Base-by-base conservation (phyloP, 2,888 invertebrate genomes). In the Campoletis raptor region DNA sequence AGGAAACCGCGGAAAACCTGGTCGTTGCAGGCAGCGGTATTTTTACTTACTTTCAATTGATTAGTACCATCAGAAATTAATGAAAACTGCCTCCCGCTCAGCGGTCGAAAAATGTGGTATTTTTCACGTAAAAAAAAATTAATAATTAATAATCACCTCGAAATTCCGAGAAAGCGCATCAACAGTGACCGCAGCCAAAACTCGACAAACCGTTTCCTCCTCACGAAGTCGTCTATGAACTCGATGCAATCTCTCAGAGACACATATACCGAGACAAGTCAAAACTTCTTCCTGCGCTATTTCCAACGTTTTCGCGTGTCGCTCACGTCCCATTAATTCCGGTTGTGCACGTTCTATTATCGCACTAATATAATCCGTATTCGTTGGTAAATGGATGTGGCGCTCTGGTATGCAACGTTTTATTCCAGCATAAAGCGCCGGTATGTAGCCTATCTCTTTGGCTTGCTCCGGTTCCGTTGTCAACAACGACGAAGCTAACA, bases 281-380 rank as follows among this genome's bases (percentile, higher is more conserved):
- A 99, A 95, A 82, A 99, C 98, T 95, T 99, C 99, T 95, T 99
- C 98, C 95, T 99, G 99, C 90, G 99, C 99, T 89, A 98, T 98
- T 95, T 99, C 99, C 91, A 99, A 95, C n/a, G 99, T 99, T 95
- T 99, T 99, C 9, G 99, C 99, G 94, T 99, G 99, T 82, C 99
- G 96, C 94, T 99, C 99, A 87, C 98, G 96, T 94, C 98, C 98
- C 89, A 98, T 96, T 70, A 98, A 95, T 94, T 99, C 99, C 10
- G 98, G 98, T 94, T 99, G 98, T 30, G 98, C 98, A 91, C 98
- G 96, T 79, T 97, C 97, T 92, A 99, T 98, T 78, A 99, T 96
- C 90, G 97, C 97, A 90, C 97, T 97, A 90, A 99, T 98, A 94
- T 98, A 98, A 91, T 98, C 98, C 90, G 98, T 97, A 95, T 98